Base-by-base conservation (phyloP, 2,888 invertebrate species). In the Cremastinae sp. region DNA sequence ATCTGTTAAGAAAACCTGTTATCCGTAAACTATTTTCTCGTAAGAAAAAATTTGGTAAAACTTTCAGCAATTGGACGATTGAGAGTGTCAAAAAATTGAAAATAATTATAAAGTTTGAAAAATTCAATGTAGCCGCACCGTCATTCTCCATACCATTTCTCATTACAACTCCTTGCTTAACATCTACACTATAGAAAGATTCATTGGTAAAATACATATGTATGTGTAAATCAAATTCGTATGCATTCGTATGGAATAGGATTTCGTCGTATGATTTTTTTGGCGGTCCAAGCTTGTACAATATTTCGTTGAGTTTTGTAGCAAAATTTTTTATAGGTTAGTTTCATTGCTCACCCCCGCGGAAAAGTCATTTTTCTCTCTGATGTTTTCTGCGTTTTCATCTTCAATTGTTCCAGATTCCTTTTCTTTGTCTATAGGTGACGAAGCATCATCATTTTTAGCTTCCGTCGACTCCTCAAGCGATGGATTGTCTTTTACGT, bases 401-500 rank as follows among this genome's bases (percentile, higher is more conserved):
- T 84, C 83, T 8, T 84, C 85, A 51, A 59, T 76, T 49, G 78
- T 80, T 53, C 81, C 81, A 7, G 84, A 81, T 64, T 88, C 88
- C 56, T 88, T 86, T 39, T 86, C 83, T 56, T 88, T 86, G 35
- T 86, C 83, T 22, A 69, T 62, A 28, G 78, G 66, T 22, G 75
- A 75, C 0, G 80, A 53, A 1, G 79, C 77, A 22, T 91, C 86
- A 80, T 84, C 85, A 72, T 89, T 89, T 22, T 85, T 84, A 58
- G 68, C 81, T 64, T 86, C 85, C 51, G 80, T 74, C 51, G 85
- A 84, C 12, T 80, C 78, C 12, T 83, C 82, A 2, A n/a, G 81
- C 73, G 55, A 86, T 79, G 4, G 87, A 83, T 83, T 83, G 55
- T 90, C 92, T 74, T 87, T 86, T 20, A 81, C 84, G 37, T 92